Evolutionary conservation across 2,113 vertebrate genomes (phyloP).

Genomic region (Bolborhynchus lineola): DNA sequence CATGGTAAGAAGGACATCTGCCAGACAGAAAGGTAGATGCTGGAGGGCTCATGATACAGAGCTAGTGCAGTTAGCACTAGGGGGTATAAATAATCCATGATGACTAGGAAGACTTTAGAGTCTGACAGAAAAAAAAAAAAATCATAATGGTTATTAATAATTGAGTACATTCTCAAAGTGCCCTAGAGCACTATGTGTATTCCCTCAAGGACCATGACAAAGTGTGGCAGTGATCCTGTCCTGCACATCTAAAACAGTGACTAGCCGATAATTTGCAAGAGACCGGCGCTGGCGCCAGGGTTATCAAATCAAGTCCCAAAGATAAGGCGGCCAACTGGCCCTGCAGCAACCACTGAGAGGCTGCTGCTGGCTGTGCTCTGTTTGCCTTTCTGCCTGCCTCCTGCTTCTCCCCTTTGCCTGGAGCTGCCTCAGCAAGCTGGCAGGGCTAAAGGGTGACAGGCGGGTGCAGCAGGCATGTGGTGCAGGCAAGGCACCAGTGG

Average conservation of each 20-base stretch:
- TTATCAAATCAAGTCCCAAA: constrained; percentile 34
- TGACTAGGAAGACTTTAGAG: neutral
- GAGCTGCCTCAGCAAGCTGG: neutral
- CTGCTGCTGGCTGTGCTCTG: neutral
- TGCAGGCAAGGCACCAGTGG: neutral
- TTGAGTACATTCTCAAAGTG: neutral
- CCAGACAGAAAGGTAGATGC: neutral
- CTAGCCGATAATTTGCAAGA: neutral
- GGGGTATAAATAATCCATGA: constrained; percentile 9
- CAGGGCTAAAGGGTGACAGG: neutral
- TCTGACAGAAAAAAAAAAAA: neutral
- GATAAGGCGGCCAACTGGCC: constrained; percentile 1
- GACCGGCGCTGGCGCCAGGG: neutral
- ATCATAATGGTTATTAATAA: constrained; percentile 37
- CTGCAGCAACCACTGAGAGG: neutral
- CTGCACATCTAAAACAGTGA: constrained; percentile 19
- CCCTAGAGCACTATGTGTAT: neutral
- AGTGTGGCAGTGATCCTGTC: constrained; percentile 32
- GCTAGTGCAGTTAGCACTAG: neutral
- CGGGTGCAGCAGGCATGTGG: neutral
- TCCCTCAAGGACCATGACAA: neutral
- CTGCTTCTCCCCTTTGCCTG: neutral
- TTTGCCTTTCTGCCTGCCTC: neutral
- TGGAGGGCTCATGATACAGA: neutral
- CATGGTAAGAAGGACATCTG: neutral